Evolutionary conservation across 2,888 invertebrate genomes (phyloP), one percentile per base, ranked within the genome.

Genomic region (Papilio gigon): DNA sequence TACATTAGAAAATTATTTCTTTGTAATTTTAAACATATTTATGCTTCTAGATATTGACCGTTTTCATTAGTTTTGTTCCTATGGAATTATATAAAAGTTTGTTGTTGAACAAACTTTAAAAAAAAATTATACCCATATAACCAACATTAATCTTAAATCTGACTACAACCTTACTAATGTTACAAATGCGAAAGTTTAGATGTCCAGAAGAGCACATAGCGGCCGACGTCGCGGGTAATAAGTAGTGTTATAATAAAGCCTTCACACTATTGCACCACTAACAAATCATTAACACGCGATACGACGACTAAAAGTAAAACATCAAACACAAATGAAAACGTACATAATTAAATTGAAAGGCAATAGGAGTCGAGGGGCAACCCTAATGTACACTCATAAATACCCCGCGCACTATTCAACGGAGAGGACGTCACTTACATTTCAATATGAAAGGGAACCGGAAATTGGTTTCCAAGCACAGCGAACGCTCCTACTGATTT

Each of bases 391-490:
- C 60, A 53, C 42, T 74, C 76, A 78, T 80, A 80, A 83, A 83
- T 80, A 70, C 73, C 71, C 72, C 44, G 61, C 75, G 75, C 75
- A 73, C 77, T 74, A 78, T 79, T 80, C 78, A 77, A 81, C 78
- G 75, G 76, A 80, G 83, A 83, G 82, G 80, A 84, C 78, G 78
- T 84, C 84, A 88, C 88, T 89, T 83, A 86, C 84, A 89, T 88
- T 90, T 86, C 89, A 89, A 90, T 90, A 86, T 87, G 83, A 88
- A 90, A 88, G 84, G 77, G 85, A 81, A 84, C 85, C 81, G 90
- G 91, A 91, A 90, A 91, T 91, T 91, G 90, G 87, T 89, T 89
- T 83, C 85, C 81, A 86, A 89, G 88, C 86, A 83, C 79, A 78
- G 80, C 83, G 84, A 85, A 88, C 83, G 82, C 83, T 85, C 84